Base-by-base conservation (phyloP, 2,888 invertebrate genomes). In the Synergus itoensis region DNA sequence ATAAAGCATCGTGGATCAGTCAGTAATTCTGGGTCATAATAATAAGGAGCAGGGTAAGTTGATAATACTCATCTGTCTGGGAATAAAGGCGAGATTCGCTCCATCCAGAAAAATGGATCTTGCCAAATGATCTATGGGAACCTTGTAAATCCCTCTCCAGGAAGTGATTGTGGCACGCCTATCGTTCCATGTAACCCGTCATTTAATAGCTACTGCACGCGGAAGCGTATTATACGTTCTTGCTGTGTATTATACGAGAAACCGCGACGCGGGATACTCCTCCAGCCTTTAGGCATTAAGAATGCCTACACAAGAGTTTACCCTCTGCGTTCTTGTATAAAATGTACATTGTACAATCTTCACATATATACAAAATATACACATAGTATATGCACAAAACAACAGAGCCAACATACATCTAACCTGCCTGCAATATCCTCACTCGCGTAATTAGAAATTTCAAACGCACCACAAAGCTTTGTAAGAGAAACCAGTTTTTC, bases 151-250 rank as follows among this genome's bases (percentile, higher is more conserved):
- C n/a, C 36, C 45, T 43, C 40, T 40, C 43, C 84, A 80, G 84
- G 85, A 87, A 85, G 85, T 75, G 75, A 76, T 76, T 79, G 45
- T 43, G 85, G 84, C 85, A 85, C 87, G 87, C 86, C 87, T 88
- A 86, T 86, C 85, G 84, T 76, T 48, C 79, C 87, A 76, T 87
- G 87, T 87, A 89, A 86, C 88, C 86, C 79, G 86, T 87, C 89
- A 85, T 88, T 87, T 88, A 88, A 89, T 88, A 87, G 88, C 88
- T 84, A 87, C 87, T 79, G 84, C 85, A 88, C 85, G 86, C 88
- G 88, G 87, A 89, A 89, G 87, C 82, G 83, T 85, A 84, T 87
- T 86, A 86, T 87, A 85, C 84, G 77, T 77, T 79, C 85, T 82
- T 81, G 84, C 83, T 85, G 82, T 79, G 84, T 81, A 86, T 87